phyloP scores from a whole-genome alignment of 1,140 invertebrate genomes.

The Cataglyphis hispanica region DNA sequence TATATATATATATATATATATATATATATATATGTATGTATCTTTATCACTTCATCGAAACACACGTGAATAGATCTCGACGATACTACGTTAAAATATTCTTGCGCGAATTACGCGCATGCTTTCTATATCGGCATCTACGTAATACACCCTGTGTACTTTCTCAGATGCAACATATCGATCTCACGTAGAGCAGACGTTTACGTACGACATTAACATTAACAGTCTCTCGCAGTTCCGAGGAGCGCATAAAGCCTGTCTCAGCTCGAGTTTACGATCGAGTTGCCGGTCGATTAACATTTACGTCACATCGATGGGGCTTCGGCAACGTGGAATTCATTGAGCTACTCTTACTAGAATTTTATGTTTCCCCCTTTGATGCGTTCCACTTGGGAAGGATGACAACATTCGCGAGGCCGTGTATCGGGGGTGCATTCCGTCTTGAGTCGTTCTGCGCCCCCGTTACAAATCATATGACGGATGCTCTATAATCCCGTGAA shows the following conservation, averaged over 20 bases:
- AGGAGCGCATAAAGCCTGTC: slow-evolving; percentile 70
- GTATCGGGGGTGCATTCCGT: slow-evolving; percentile 52
- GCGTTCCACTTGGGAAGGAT: slow-evolving; percentile 36
- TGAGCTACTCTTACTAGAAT: slow-evolving; percentile 62
- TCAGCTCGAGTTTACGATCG: slow-evolving; percentile 72
- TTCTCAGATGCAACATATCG: slow-evolving; percentile 77
- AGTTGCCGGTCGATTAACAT: slow-evolving; percentile 72
- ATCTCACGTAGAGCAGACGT: slow-evolving; percentile 76
- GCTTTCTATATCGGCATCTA: slow-evolving; percentile 49
- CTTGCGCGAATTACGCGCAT: slow-evolving; percentile 41
- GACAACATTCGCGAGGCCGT: slow-evolving; percentile 53
- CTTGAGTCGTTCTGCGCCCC: slow-evolving; percentile 44
- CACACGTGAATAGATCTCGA: slow-evolving; percentile 53
- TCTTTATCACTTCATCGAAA: slow-evolving; percentile 43
- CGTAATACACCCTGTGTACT: slow-evolving; percentile 65
- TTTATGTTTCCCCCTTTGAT: slow-evolving; percentile 54
- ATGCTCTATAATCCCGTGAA: slow-evolving; percentile 61
- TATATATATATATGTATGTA: neutral
- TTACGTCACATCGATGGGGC: slow-evolving; percentile 70
- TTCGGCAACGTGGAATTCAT: slow-evolving; percentile 69
- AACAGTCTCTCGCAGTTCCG: slow-evolving; percentile 70
- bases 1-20: too few relatives aligned
- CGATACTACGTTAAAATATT: slow-evolving; percentile 43
- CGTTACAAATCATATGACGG: slow-evolving; percentile 29
- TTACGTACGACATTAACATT: slow-evolving; percentile 76